Base-by-base conservation (phyloP, 2,797 vertebrate genomes). In the Sebastes flavidus region DNA sequence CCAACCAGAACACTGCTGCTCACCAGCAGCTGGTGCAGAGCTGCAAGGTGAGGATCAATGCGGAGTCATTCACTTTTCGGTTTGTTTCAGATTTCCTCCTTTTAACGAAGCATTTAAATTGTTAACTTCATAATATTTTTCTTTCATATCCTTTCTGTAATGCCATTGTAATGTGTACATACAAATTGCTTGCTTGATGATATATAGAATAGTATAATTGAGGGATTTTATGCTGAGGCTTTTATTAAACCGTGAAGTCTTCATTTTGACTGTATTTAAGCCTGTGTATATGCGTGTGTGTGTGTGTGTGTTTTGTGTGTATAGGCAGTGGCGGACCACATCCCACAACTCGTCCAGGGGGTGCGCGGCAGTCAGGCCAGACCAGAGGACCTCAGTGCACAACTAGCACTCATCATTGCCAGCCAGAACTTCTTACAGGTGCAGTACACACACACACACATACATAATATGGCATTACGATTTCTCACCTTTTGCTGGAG, bases 341-440 rank as follows among this genome's bases (percentile, higher is more conserved):
- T 99, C 88, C 98, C 98, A 63, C 98, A 99, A 87, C 89, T 99
- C n/a, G 98, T 99, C 29, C 98, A 99, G 85, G 98, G 98, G 0
- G 97, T 99, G 27, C 95, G 98, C 66, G 97, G 97, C 59, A 99
- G 98, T 90, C 98, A 99, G 90, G 97, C 97, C 55, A 97, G 98
- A 88, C 95, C 98, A 0, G 98, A 99, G 80, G 97, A 99, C 91
- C 95, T 98, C 81, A 98, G 97, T 38, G 97, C 98, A n/a, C 98
- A 99, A 71, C 96, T 99, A 22, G 95, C 97, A 13, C 96, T 99
- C 65, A 99, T 99, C 88, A 97, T 98, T 62, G 97, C 98, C 91
- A 99, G 98, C 91, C 98, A 99, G 92, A 98, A 97, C 95, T 99
- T 99, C 92, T 95, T 99, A 72, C 98, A 99, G 98, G 98, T 96